A percentile compares a stretch with the other conserved stretches of the same genome.
Evolutionary conservation across 2,888 invertebrate species (phyloP).

Genomic region (Caenorhabditis macrosperma): DNA sequence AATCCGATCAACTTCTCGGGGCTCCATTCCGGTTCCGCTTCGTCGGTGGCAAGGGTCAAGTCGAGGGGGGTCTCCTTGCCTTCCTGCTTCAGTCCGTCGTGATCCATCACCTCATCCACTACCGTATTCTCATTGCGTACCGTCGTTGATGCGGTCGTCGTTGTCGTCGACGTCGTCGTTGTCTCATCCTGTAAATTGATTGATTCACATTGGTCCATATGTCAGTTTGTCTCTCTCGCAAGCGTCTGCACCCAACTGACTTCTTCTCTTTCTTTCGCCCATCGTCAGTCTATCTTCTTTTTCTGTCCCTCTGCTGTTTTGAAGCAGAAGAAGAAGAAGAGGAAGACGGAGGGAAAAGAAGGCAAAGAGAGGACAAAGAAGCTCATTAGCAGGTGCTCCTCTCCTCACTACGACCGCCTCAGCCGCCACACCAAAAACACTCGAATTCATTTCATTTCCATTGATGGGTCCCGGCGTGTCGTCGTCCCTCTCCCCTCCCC

Average conservation of each 20-base stretch:
- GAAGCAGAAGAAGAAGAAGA: constrained; percentile 5
- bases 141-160: constrained; percentile 1
- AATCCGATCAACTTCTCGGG: constrained; percentile 70
- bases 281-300: background rate
- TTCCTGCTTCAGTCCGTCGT: constrained; percentile 33
- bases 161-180: constrained; percentile 1
- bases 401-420: constrained; percentile 11
- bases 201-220: background rate
- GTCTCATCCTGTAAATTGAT: constrained; percentile 36
- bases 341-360: constrained; percentile 18
- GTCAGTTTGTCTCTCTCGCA: background rate
- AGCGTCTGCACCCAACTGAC: constrained; percentile 14
- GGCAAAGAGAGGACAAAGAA: constrained; percentile 51
- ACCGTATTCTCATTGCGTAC: constrained; percentile 44
- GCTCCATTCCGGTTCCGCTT: constrained; percentile 64
- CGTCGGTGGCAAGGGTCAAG: constrained; percentile 57
- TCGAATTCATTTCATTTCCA: constrained; percentile 60
- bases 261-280: constrained; percentile 8
- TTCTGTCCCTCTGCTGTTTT: constrained; percentile 5
- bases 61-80: constrained; percentile 68
- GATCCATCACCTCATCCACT: constrained; percentile 52
- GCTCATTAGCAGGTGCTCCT: constrained; percentile 61
- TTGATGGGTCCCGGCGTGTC: constrained; percentile 51
- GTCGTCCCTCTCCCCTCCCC: background rate
- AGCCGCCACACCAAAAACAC: constrained; percentile 56